A percentile compares a stretch with the other conserved stretches of the same genome.
phyloP scores from a whole-genome alignment of 2,888 invertebrate genomes.

The Drosophila bunnanda region DNA sequence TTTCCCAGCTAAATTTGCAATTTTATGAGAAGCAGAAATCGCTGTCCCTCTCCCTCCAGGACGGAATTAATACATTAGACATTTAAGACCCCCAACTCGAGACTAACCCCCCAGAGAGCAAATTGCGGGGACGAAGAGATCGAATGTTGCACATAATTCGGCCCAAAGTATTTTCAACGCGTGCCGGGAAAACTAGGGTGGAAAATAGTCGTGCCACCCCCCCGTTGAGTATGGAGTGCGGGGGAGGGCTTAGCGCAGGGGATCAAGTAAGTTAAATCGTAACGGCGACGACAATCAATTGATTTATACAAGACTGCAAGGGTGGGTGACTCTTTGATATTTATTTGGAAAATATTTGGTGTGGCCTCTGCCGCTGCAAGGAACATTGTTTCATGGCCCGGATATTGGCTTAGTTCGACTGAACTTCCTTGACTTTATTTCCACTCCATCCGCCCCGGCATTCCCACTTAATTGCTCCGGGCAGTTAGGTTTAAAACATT shows the following conservation, averaged over 20 bases:
- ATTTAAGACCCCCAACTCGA: constrained; percentile 29
- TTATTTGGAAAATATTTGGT: constrained; percentile 76
- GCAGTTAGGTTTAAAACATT: constrained; percentile 45
- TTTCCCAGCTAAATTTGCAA: constrained; percentile 65
- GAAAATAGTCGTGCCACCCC: constrained; percentile 20
- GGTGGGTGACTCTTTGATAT: constrained; percentile 55
- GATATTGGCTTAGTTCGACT: constrained; percentile 58
- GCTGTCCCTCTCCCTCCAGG: constrained; percentile 2
- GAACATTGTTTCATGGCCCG: constrained; percentile 57
- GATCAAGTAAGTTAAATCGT: constrained; percentile 63
- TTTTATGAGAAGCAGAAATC: constrained; percentile 64
- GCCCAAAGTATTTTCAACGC: constrained; percentile 64
- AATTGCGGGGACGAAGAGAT: constrained; percentile 65
- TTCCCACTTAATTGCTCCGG: constrained; percentile 59
- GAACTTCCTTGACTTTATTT: constrained; percentile 22
- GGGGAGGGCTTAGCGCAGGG: constrained; percentile 32
- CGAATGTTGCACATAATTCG: constrained; percentile 75
- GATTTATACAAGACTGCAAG: constrained; percentile 62
- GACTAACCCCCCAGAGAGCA: constrained; percentile 29
- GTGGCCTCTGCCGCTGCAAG: constrained; percentile 57
- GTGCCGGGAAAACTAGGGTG: constrained; percentile 57
- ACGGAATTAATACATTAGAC: constrained; percentile 77
- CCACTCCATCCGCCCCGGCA: neutral
- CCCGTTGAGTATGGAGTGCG: neutral
- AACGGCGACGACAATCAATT: constrained; percentile 72